Conservation (phyloP, 2,113 vertebrate genomes). For the Chitala chitala region DNA sequence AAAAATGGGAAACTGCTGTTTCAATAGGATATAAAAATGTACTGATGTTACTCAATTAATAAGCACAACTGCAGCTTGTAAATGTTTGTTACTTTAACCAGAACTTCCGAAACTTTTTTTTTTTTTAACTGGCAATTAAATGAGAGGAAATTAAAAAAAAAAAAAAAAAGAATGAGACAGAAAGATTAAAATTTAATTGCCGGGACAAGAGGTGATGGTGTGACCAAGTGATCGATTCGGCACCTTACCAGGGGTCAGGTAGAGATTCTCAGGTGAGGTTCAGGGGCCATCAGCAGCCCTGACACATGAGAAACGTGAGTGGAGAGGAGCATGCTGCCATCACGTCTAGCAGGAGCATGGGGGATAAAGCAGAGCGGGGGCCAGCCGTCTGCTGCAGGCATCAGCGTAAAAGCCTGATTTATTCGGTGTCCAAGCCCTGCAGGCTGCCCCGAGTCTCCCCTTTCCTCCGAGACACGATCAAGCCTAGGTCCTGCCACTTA, state of each 20-base stretch:
- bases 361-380: conserved; percentile 35
- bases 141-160: too few relatives aligned
- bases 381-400: conserved; percentile 54
- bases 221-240: too few relatives aligned
- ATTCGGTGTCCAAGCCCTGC: conserved; percentile 45
- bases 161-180: too few relatives aligned
- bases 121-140: too few relatives aligned
- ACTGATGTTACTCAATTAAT: too few relatives aligned
- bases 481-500: conserved; percentile 53
- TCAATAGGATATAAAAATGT: too few relatives aligned
- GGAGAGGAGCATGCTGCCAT: conserved; percentile 33
- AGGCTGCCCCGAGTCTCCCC: conserved; percentile 49
- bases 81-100: too few relatives aligned
- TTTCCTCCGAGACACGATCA: conserved; percentile 52
- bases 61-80: too few relatives aligned
- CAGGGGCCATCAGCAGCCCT: background rate
- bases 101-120: too few relatives aligned
- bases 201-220: too few relatives aligned
- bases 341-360: conserved; percentile 33
- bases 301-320: conserved; percentile 26
- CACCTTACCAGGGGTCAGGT: background rate
- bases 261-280: background rate
- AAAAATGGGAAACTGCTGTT: too few relatives aligned
- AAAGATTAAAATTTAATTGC: too few relatives aligned
- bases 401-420: conserved; percentile 66